Evolutionary conservation across 2,888 invertebrate species (phyloP).

Genomic region (Drosophila meridionalis): DNA sequence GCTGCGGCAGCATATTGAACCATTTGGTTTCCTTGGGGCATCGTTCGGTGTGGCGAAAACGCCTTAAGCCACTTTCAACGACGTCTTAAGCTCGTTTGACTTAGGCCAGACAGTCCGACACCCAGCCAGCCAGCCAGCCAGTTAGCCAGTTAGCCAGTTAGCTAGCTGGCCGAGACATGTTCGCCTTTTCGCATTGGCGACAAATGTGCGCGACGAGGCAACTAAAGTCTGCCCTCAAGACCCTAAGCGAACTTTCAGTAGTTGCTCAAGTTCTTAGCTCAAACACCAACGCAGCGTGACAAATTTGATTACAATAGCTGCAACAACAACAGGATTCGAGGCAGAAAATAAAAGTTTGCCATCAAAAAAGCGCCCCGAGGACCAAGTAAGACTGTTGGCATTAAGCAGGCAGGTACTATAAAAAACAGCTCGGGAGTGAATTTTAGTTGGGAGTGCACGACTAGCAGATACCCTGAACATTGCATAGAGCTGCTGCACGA

Average conservation of each 20-base stretch:
- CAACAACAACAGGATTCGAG: slow-evolving; percentile 23
- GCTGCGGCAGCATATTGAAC: slow-evolving; percentile 42
- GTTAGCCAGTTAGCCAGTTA: slow-evolving; percentile 4
- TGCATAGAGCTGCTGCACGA: neutral
- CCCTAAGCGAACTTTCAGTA: slow-evolving; percentile 37
- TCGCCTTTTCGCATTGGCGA: slow-evolving; percentile 45
- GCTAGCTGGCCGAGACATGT: slow-evolving; percentile 20
- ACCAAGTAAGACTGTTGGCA: slow-evolving; percentile 28
- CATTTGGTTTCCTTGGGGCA: slow-evolving; percentile 64
- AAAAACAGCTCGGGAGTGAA: neutral
- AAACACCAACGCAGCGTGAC: slow-evolving; percentile 58
- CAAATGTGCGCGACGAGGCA: slow-evolving; percentile 65
- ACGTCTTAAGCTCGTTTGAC: slow-evolving; percentile 30
- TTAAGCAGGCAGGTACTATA: slow-evolving; percentile 8
- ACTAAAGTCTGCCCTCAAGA: slow-evolving; percentile 36
- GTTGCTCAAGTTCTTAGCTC: slow-evolving; percentile 35
- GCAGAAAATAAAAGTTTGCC: slow-evolving; percentile 30
- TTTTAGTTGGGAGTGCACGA: neutral
- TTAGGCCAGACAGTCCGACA: neutral
- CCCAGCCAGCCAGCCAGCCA: neutral
- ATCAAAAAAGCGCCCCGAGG: slow-evolving; percentile 60
- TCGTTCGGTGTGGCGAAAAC: slow-evolving; percentile 45
- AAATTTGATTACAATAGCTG: slow-evolving; percentile 71
- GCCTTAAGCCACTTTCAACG: slow-evolving; percentile 52
- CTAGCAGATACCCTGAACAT: neutral